Evolutionary conservation across 1,140 invertebrate genomes (phyloP), one percentile per base, ranked within the genome.

Genomic region (Drosophila oshimai): DNA sequence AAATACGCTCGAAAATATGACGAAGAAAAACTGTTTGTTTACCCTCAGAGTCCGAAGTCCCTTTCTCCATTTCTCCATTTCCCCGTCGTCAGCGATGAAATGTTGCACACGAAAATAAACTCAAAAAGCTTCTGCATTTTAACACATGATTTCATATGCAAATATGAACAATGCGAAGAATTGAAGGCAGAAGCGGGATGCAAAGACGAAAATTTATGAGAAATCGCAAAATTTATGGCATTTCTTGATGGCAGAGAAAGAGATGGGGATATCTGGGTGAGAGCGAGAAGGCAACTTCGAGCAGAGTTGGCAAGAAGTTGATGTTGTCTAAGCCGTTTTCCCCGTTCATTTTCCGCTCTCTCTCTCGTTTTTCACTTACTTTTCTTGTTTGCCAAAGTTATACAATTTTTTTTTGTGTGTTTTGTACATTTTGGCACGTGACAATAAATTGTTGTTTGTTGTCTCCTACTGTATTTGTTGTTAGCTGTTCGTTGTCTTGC

Each of bases 71-170:
- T 22, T 50, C 44, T 12, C 10, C 10, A n/a, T n/a, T n/a, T n/a
- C n/a, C n/a, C n/a, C n/a, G n/a, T n/a, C n/a, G 20, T 39, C 28
- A 41, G 17, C 50, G 41, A 37, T 60, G 45, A 62, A 72, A 71
- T 61, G 33, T 72, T 73, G 74, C 51, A 68, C 74, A 37, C 31
- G 3, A 64, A 49, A 28, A 60, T 20, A 46, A 50, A 50, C 72
- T 39, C 51, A 24, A 17, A 47, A 47, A 86, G 71, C 75, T 76
- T 75, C 71, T 73, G 60, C 71, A 68, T 87, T 84, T 87, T 81
- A 80, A 87, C 81, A 87, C 80, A 74, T 87, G 80, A 87, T 86
- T 86, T 86, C 61, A 80, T 87, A 87, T 86, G 80, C 81, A 86
- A 86, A 86, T 76, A 87, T 76, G 72, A 76, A 81, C 71, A 80